Base-by-base conservation (phyloP, 2,888 invertebrate species). In the Maniola hyperantus region DNA sequence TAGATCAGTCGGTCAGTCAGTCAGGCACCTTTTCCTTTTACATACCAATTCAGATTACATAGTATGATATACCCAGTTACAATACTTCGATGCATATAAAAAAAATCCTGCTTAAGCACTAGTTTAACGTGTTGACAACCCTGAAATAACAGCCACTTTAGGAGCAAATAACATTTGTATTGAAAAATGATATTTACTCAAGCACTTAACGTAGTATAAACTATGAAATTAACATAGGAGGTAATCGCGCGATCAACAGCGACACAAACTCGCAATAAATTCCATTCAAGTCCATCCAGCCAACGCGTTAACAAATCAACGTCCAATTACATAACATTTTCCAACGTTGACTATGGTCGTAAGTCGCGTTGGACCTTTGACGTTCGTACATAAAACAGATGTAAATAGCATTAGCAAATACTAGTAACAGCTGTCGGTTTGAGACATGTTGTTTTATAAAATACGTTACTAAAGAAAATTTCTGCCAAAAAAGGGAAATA, bases 221-320 rank as follows among this genome's bases (percentile, higher is more conserved):
- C 46, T 34, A 42, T 26, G 4, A 26, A 5, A 18, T 42, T 33
- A 61, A 58, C 42, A 62, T 57, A 57, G 42, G 59, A 57, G 42
- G 59, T 53, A 34, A 62, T 51, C 26, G 39, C 48, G 42, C 36
- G 34, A 20, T 39, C 33, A 54, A n/a, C 39, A 42, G 20, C 51
- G 63, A 67, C 63, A 46, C 51, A 59, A 59, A 67, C 26, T 36
- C 51, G 53, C 50, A 58, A 59, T 67, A 66, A 59, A 63, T 67
- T 50, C 33, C 57, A 39, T 58, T 67, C 50, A 59, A 53, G 51
- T 53, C 46, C 63, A 63, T 63, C 66, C 44, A 63, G 58, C 51
- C 18, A 63, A 51, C 51, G 62, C 36, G 51, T 53, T 51, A 51
- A 63, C 66, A 67, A 67, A 67, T 66, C 66, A 67, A 67, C 50